Evolutionary conservation across 2,113 vertebrate species (phyloP).

Genomic region (Pampusana beccarii): DNA sequence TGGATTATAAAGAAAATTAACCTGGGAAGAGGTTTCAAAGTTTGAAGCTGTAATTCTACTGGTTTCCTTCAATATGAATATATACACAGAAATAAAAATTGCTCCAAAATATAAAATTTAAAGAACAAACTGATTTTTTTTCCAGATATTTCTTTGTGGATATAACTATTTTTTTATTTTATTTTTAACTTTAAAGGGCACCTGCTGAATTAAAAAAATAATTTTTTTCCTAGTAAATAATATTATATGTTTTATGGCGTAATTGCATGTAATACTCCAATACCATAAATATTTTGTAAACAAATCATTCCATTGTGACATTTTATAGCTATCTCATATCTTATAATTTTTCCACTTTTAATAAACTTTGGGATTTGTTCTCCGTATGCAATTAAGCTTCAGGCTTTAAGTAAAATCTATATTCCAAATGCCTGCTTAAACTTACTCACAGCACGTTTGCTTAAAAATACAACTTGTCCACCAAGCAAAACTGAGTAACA

Average conservation of each 20-base stretch:
- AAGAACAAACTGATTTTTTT: neutral
- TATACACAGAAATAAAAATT: neutral
- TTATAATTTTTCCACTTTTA: neutral
- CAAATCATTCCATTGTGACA: neutral
- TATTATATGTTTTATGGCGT: neutral
- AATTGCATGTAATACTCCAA: neutral
- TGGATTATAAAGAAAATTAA: conserved; percentile 37
- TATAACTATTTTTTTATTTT: neutral
- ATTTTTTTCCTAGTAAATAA: neutral
- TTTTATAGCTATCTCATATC: neutral
- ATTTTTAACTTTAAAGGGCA: neutral
- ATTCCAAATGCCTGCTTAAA: neutral
- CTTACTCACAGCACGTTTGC: neutral
- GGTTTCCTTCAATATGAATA: neutral
- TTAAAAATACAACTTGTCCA: neutral
- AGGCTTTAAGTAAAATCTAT: neutral
- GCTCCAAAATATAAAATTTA: neutral
- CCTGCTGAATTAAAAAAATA: neutral
- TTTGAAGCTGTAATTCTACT: neutral
- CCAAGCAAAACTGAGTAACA: neutral
- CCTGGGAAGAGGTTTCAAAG: neutral
- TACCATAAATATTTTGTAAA: neutral
- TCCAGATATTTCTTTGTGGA: neutral
- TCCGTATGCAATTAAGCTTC: neutral
- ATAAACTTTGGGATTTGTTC: neutral